Percentiles rank a stretch among this genome's conserved stretches.
phyloP scores from a whole-genome alignment of 2,797 vertebrate genomes.

The Melanotaenia pygmaea region DNA sequence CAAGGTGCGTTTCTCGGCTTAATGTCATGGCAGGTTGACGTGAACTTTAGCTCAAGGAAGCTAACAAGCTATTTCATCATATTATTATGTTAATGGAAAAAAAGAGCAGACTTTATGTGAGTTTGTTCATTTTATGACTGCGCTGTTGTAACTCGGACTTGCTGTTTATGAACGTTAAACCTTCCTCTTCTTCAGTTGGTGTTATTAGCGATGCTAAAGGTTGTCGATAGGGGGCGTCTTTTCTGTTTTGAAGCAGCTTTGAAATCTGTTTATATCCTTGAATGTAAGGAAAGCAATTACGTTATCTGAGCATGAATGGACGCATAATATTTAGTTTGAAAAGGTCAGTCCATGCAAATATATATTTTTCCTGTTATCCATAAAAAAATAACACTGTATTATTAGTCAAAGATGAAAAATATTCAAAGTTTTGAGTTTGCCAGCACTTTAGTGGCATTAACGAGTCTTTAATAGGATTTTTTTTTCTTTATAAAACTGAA shows the following conservation, averaged over 20 bases:
- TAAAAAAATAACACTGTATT: too few species aligned
- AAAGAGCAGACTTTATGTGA: fast-evolving
- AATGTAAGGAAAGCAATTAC: not conserved
- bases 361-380: not conserved
- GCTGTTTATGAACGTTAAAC: constrained; percentile 40
- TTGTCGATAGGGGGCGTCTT: constrained; percentile 66
- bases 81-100: not conserved
- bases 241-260: not conserved
- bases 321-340: not conserved
- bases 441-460: too few species aligned
- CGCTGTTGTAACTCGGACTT: not conserved
- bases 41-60: not conserved
- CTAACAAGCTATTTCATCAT: not conserved
- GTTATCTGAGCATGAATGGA: not conserved
- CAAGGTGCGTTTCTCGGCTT: not conserved
- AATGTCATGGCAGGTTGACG: constrained; percentile 22
- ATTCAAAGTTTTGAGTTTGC: too few species aligned
- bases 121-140: not conserved
- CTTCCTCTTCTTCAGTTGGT: constrained; percentile 17
- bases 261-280: not conserved
- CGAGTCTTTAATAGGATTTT: not conserved
- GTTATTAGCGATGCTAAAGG: constrained; percentile 33
- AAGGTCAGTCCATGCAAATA: not conserved
- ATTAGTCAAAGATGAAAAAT: too few species aligned
- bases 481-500: not conserved